These are phyloP conservation scores for Philotrypesis tridentata DNA, from an alignment of 1,140 invertebrate genomes.

Conservation along the genomic window DNA sequence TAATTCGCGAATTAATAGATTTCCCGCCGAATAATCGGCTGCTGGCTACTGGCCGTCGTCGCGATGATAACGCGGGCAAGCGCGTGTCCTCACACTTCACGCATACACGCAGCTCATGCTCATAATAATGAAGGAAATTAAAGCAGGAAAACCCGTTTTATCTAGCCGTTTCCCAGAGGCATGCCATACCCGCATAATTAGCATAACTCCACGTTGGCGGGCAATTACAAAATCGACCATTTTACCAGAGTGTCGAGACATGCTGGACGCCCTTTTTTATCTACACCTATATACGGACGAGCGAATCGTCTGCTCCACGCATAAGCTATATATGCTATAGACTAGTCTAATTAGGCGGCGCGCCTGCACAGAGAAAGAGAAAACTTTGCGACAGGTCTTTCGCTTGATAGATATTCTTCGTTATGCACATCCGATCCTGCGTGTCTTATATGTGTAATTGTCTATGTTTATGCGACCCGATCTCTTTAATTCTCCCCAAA, in stretches of 20 bases:
- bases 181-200: neutral
- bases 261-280: neutral
- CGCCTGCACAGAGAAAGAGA: neutral
- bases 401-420: neutral
- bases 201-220: neutral
- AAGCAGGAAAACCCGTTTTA: neutral
- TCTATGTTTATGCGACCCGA: no score
- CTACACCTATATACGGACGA: neutral
- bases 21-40: neutral
- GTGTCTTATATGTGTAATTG: no score
- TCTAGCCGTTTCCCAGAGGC: neutral
- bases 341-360: slow-evolving; percentile 18
- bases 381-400: neutral
- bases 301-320: neutral
- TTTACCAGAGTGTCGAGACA: slow-evolving; percentile 8
- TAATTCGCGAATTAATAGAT: slow-evolving; percentile 29
- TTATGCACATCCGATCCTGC: neutral
- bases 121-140: no score
- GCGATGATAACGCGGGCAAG: no score
- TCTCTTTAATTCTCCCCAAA: no score
- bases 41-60: no score
- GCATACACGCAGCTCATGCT: no score
- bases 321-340: neutral
- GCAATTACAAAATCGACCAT: slow-evolving; percentile 21
- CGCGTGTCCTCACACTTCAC: no score